Evolutionary conservation across 2,113 vertebrate genomes (phyloP).

Genomic region (Nymphicus hollandicus): DNA sequence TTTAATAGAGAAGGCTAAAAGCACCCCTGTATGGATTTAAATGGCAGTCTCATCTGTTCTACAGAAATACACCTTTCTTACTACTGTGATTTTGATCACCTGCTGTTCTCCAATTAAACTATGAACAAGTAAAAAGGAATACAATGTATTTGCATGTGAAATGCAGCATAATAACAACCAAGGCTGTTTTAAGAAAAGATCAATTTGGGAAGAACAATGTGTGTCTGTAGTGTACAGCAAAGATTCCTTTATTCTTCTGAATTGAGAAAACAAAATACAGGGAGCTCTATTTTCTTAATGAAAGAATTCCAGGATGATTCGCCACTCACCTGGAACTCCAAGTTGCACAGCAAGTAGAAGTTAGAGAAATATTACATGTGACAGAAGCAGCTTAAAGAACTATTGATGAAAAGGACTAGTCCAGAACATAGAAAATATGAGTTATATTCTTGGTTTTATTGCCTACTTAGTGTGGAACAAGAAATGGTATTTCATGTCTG

Average conservation of each 20-base stretch:
- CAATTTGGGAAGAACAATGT: conserved; percentile 14
- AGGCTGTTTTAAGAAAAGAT: not conserved
- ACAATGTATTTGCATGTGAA: conserved; percentile 23
- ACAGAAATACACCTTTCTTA: conserved; percentile 28
- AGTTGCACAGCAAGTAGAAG: not conserved
- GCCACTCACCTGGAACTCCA: not conserved
- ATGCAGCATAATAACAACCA: not conserved
- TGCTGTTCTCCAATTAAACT: conserved; percentile 58
- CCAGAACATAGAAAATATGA: not conserved
- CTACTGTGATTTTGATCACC: conserved; percentile 47
- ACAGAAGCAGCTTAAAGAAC: not conserved
- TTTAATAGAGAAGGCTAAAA: conserved; percentile 21
- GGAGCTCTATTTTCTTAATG: not conserved
- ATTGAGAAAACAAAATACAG: not conserved
- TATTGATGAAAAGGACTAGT: not conserved
- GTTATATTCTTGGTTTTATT: not conserved
- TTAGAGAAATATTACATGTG: not conserved
- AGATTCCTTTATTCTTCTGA: not conserved
- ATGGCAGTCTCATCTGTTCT: conserved; percentile 31
- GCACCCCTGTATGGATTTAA: conserved; percentile 18
- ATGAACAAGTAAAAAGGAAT: conserved; percentile 13
- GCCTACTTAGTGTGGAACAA: not conserved
- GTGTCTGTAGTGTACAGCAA: not conserved
- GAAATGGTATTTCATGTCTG: not conserved
- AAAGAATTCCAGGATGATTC: conserved; percentile 11